Conservation (phyloP, 2,113 vertebrate species). For the Hippocampus zosterae region DNA sequence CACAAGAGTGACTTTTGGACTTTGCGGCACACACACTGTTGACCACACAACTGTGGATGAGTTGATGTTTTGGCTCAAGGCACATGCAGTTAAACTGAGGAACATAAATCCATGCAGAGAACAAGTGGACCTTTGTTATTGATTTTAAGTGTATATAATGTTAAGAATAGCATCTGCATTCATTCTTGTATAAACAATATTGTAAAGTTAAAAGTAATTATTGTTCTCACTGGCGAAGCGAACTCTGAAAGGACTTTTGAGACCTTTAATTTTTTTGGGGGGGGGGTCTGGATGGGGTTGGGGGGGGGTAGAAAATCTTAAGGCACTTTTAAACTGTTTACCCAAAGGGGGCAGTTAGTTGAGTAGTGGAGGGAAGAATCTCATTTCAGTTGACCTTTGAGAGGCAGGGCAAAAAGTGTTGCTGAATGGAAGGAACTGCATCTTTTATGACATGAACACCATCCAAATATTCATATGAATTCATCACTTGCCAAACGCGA, state of each 20-base stretch:
- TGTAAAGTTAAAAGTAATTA: conserved; percentile 73
- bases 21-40: conserved; percentile 43
- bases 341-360: conserved; percentile 52
- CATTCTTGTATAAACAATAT: conserved; percentile 77
- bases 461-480: conserved; percentile 52
- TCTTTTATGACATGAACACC: conserved; percentile 48
- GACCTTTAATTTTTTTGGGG: conserved; percentile 36
- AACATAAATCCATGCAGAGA: conserved; percentile 62
- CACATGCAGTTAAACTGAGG: conserved; percentile 69
- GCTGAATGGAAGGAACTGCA: conserved; percentile 32
- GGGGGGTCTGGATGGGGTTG: conserved; percentile 1
- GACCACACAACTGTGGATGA: conserved; percentile 45
- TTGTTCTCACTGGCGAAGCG: conserved; percentile 60
- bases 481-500: conserved; percentile 35
- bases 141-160: conserved; percentile 69
- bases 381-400: conserved; percentile 26
- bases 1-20: conserved; percentile 68
- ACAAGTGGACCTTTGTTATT: conserved; percentile 33
- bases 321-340: conserved; percentile 70
- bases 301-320: conserved; percentile 40
- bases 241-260: conserved; percentile 57
- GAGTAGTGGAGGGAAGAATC: conserved; percentile 27
- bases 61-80: conserved; percentile 52
- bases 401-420: conserved; percentile 32
- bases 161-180: conserved; percentile 69